These are phyloP conservation scores for Caenorhabditis japonica DNA, from an alignment of 2,888 invertebrate genomes.

Conservation along the genomic window DNA sequence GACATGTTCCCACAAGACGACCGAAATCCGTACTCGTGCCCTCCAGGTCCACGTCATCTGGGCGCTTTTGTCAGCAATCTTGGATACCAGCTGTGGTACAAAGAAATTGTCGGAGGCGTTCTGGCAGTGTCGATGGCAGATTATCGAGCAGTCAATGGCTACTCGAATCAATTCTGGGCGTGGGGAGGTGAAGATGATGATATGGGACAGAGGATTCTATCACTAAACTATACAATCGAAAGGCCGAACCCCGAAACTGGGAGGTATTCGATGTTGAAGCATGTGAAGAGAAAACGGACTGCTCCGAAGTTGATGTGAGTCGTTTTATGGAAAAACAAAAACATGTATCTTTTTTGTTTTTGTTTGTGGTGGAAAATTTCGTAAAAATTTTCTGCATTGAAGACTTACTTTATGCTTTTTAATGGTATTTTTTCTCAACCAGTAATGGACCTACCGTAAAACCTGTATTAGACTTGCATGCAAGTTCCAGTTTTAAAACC, in stretches of 20 bases:
- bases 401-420: no score
- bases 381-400: no score
- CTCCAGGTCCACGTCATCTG: constrained; percentile 78
- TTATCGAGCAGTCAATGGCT: constrained; percentile 79
- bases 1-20: constrained; percentile 79
- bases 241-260: constrained; percentile 77
- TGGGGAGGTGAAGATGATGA: constrained; percentile 77
- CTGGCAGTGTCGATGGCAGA: constrained; percentile 78
- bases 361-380: no score
- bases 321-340: neutral
- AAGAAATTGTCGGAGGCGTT: constrained; percentile 79
- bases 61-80: constrained; percentile 79
- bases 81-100: constrained; percentile 80
- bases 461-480: no score
- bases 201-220: constrained; percentile 72
- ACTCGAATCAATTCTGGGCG: constrained; percentile 78
- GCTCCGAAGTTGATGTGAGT: constrained; percentile 74
- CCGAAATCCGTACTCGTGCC: constrained; percentile 78
- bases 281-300: constrained; percentile 77
- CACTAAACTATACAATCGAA: constrained; percentile 75
- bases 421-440: no score
- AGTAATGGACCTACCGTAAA: no score
- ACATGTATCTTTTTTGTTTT: no score
- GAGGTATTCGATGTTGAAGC: constrained; percentile 81
- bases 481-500: no score